Base-by-base conservation (phyloP, 2,888 invertebrate genomes). In the Phyllotreta striolata region DNA sequence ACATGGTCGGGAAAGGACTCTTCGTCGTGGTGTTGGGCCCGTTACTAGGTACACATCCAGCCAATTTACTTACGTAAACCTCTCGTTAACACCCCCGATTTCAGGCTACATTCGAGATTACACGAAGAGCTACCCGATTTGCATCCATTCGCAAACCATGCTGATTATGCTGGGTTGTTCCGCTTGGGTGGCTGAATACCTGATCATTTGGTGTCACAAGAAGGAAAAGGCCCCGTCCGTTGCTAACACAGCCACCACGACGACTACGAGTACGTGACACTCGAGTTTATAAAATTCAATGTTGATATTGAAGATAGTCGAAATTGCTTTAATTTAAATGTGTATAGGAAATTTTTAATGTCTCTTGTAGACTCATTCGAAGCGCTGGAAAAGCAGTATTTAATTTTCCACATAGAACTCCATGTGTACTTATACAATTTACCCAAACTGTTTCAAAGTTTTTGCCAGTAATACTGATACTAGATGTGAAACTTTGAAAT, bases 1-100 rank as follows among this genome's bases (percentile, higher is more conserved):
- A 90, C 74, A 88, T 91, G 87, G 90, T 91, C 68, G 89, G 88
- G 73, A 91, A 91, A 77, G 91, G 91, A 6, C 78, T 89, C 1
- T 87, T 90, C 70, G 90, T 91, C 2, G 86, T 90, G 8, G 78
- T 82, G 8, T 84, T 91, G 69, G 91, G 91, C 59, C 91, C 91
- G 1, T 68, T 91, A 49, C 87, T 90, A 77, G 90, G 90, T 89
- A 77, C n/a, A n/a, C n/a, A n/a, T n/a, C n/a, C n/a, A 84, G 80
- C 10, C 46, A n/a, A 13, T 10, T 0, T 7, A 24, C 7, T 46
- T n/a, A 47, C 9, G 13, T 9, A 59, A 39, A 51, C 6, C 49
- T 13, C 8, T 49, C 4, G 12, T 35, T 8, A 58, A 14, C 40
- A 13, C 24, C 13, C 34, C 38, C 9, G 0, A 62, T 82, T 84